Evolutionary conservation across 2,113 vertebrate species (phyloP), one percentile per base, ranked within the genome.

Genomic region (Psilopsiagon aurifrons): DNA sequence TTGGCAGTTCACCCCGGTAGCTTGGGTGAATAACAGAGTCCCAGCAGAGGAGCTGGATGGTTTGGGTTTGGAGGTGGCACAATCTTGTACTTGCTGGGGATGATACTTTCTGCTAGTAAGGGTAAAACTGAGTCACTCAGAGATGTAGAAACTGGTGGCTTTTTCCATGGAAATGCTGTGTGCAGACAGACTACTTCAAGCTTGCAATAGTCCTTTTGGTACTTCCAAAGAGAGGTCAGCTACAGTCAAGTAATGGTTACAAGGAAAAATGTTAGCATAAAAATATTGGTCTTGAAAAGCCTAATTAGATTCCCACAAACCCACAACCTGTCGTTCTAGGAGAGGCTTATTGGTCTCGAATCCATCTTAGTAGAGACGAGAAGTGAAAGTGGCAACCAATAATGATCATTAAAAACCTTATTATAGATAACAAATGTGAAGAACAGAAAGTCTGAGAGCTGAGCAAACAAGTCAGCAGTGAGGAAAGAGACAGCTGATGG

Each of bases 401-500:
- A 66, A 69, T 20, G 35, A 64, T 64, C 62, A 79, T 20, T 87
- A 41, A 9, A 62, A 73, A 47, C 44, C 49, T 87, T 64, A 64
- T 89, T 82, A 66, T n/a, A n/a, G 16, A 25, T 52, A 70, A 83
- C 24, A 71, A 75, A 88, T 55, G 43, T 41, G 74, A 87, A 52
- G 47, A 83, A 44, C 57, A 85, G 68, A 16, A 78, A 68, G 57
- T 41, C 81, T 92, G 52, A 57, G 71, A 73, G 44, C 89, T 94
- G 70, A 83, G 44, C 84, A 85, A 84, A 83, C 77, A 84, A 88
- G 43, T 73, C 51, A 89, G 35, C 52, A 76, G 52, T 35, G 76
- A 73, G 66, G 44, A 89, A 87, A 62, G 54, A 35, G 22, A 71
- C 46, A 89, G 77, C 20, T 91, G 89, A 95, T 79, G 44, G 81